Conservation (phyloP, 2,797 vertebrate species). For the Gymnothorax reevesii region DNA sequence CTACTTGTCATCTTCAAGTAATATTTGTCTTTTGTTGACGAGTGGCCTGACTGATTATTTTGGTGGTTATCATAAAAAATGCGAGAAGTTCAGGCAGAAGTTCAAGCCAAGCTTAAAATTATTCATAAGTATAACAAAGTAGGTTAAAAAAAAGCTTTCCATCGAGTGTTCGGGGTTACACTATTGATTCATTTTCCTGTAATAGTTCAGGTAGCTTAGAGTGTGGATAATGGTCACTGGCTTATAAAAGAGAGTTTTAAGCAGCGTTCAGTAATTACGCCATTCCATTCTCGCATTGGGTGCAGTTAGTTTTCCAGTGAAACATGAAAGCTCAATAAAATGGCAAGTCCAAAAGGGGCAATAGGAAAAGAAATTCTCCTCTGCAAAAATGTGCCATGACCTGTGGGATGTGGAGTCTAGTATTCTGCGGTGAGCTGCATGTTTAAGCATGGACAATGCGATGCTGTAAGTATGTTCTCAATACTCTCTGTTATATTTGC, state of each 20-base stretch:
- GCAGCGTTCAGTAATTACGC: neutral
- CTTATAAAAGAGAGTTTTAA: neutral
- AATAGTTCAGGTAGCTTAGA: neutral
- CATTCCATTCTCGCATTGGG: neutral
- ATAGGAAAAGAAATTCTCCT: neutral
- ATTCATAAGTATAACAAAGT: no score
- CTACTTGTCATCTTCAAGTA: neutral
- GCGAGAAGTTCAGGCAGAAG: no score
- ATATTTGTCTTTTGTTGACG: neutral
- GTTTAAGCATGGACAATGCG: neutral
- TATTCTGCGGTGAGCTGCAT: neutral
- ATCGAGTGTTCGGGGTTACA: no score
- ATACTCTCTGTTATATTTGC: conserved; percentile 13
- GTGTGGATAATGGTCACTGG: neutral
- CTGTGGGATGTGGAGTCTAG: neutral
- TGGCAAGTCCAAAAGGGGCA: neutral
- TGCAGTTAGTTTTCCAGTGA: neutral
- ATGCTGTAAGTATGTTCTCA: neutral
- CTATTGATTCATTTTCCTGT: neutral
- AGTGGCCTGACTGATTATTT: no score
- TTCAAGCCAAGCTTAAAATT: no score
- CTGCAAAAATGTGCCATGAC: neutral
- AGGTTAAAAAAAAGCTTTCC: no score
- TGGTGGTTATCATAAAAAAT: no score
- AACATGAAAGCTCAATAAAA: neutral